A percentile compares a stretch with the other conserved stretches of the same genome.
Conservation (phyloP, 2,888 invertebrate species). For the Mythimna lalbum region DNA sequence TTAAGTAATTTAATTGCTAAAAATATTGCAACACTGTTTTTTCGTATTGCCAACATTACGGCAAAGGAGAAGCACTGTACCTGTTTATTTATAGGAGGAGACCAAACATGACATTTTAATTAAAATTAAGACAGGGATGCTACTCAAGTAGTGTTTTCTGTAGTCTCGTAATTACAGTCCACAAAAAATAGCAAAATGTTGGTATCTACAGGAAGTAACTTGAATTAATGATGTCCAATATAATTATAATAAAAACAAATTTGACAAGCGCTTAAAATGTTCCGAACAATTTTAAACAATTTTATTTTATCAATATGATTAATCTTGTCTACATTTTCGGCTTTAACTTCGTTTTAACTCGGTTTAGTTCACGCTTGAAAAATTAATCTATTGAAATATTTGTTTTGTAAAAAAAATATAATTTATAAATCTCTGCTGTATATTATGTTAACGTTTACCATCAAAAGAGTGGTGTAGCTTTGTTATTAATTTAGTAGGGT, state of each 20-base stretch:
- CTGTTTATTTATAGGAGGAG: constrained; percentile 6
- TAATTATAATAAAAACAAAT: constrained; percentile 46
- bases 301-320: constrained; percentile 46
- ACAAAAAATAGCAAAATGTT: background rate
- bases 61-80: too few species aligned
- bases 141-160: constrained; percentile 15
- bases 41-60: too few species aligned
- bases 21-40: too few species aligned
- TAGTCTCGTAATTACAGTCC: constrained; percentile 12
- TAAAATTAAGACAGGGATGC: constrained; percentile 30
- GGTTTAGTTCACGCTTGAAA: constrained; percentile 20
- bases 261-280: constrained; percentile 36
- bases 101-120: constrained; percentile 41
- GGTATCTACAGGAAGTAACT: background rate
- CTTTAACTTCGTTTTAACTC: constrained; percentile 42
- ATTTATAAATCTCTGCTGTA: background rate
- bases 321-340: constrained; percentile 40
- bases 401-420: background rate
- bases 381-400: background rate
- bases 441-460: background rate
- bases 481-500: constrained; percentile 13
- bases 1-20: too few species aligned
- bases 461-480: constrained; percentile 6
- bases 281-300: constrained; percentile 37
- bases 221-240: constrained; percentile 31